Evolutionary conservation across 2,888 invertebrate genomes (phyloP), one percentile per base, ranked within the genome.

Genomic region (Drosophila melanosoma): DNA sequence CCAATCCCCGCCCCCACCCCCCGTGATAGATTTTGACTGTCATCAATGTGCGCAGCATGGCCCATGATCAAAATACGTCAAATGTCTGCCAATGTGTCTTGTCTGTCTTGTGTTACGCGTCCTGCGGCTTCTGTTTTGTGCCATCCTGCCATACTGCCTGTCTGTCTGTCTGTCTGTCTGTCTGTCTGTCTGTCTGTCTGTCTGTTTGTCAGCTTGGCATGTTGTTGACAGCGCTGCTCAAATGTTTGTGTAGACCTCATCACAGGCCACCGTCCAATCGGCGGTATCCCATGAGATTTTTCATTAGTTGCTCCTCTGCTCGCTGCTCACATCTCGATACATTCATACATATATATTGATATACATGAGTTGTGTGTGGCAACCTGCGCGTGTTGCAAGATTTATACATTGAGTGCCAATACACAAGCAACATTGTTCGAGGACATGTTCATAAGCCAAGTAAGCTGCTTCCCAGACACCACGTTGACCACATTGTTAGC

Each of bases 1-100:
- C 33, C 11, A 26, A 26, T 11, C n/a, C 42, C 3, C 17, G 32
- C 17, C n/a, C 49, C 6, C 8, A 10, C 10, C 2, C 3, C 29
- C 38, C 48, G 33, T 70, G 61, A 82, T 82, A 71, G 73, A 75
- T 81, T 78, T 78, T 45, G 77, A 74, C 82, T 86, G 85, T 80
- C 87, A 83, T 85, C 87, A 84, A 87, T 87, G 80, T 72, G 72
- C 83, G 69, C 83, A 83, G 56, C 69, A 36, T 71, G 79, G 74
- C 68, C 71, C 87, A 86, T 87, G 83, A 83, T 85, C 85, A 87
- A 86, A 85, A 85, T 83, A 85, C 83, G 73, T 86, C 87, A 86
- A 80, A 69, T 80, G 78, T 73, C 40, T 40, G 17, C 20, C 45
- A 45, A 45, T 45, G 45, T n/a, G 5, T 32, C 52, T 60, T 60